Percentiles rank a stretch among this genome's conserved stretches.
Evolutionary conservation across 2,113 vertebrate species (phyloP).

Genomic region (Eidolon helvum): DNA sequence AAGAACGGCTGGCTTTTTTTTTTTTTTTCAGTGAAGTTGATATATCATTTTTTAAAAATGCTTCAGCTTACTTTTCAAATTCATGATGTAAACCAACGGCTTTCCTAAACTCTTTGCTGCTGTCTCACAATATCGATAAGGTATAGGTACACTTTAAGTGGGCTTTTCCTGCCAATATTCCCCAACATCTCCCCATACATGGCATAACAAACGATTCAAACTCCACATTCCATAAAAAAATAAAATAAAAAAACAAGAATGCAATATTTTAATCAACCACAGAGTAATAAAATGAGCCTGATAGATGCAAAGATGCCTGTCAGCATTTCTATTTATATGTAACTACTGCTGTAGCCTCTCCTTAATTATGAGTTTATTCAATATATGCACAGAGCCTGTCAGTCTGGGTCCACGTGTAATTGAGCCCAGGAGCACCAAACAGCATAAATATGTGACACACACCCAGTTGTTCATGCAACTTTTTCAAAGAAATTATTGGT

Average conservation of each 20-base stretch:
- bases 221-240: constrained; percentile 58
- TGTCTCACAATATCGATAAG: constrained; percentile 1
- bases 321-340: constrained; percentile 27
- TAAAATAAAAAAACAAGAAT: constrained; percentile 49
- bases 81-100: background rate
- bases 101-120: background rate
- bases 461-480: constrained; percentile 44
- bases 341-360: constrained; percentile 59
- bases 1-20: background rate
- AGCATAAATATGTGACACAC: constrained; percentile 26
- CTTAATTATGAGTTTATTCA: constrained; percentile 49
- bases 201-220: constrained; percentile 51
- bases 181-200: background rate
- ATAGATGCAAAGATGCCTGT: constrained; percentile 51
- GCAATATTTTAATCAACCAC: constrained; percentile 70
- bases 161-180: background rate
- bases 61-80: background rate
- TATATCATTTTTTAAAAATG: background rate
- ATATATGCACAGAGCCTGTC: background rate
- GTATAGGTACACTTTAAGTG: background rate
- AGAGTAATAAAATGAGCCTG: constrained; percentile 50
- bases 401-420: background rate
- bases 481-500: constrained; percentile 68
- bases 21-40: background rate
- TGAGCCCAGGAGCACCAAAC: constrained; percentile 19